phyloP scores from a whole-genome alignment of 2,888 invertebrate species.

The Parascotia fuliginaria region DNA sequence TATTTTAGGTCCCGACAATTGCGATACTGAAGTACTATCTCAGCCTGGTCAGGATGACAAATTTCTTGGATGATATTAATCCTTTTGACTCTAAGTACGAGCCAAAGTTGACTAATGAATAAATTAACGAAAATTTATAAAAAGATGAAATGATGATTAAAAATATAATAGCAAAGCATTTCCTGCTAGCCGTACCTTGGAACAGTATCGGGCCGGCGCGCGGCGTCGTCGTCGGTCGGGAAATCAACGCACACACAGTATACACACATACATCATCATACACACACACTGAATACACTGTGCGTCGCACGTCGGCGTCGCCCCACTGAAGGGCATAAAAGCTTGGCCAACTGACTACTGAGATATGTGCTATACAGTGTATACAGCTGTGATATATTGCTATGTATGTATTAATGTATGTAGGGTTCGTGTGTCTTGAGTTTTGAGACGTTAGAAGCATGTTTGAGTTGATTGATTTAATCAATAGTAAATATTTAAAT shows the following conservation, averaged over 20 bases:
- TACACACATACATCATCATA: slow-evolving; percentile 29
- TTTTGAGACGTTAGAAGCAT: too few relatives aligned
- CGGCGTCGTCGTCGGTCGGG: slow-evolving; percentile 69
- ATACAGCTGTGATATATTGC: slow-evolving; percentile 41
- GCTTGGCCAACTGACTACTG: slow-evolving; percentile 81
- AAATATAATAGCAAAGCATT: slow-evolving; percentile 33
- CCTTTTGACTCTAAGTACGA: too few relatives aligned
- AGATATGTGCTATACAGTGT: slow-evolving; percentile 52
- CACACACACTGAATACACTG: slow-evolving; percentile 35
- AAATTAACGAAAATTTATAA: too few relatives aligned
- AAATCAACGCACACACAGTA: slow-evolving; percentile 80
- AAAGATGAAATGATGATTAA: too few relatives aligned
- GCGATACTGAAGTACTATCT: too few relatives aligned
- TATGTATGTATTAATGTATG: slow-evolving; percentile 28
- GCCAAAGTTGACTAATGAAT: too few relatives aligned
- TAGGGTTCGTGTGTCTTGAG: slow-evolving; percentile 24
- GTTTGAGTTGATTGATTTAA: neutral
- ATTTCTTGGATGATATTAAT: too few relatives aligned
- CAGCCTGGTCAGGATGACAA: too few relatives aligned
- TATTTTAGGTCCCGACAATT: too few relatives aligned
- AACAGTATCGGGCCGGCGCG: slow-evolving; percentile 60
- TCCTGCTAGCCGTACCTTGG: slow-evolving; percentile 49
- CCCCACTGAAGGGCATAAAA: slow-evolving; percentile 70
- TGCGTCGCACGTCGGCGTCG: slow-evolving; percentile 43
- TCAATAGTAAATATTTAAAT: too few relatives aligned